These are phyloP conservation scores for Drosophila buzzatii DNA, from an alignment of 2,888 invertebrate species.

Conservation along the genomic window DNA sequence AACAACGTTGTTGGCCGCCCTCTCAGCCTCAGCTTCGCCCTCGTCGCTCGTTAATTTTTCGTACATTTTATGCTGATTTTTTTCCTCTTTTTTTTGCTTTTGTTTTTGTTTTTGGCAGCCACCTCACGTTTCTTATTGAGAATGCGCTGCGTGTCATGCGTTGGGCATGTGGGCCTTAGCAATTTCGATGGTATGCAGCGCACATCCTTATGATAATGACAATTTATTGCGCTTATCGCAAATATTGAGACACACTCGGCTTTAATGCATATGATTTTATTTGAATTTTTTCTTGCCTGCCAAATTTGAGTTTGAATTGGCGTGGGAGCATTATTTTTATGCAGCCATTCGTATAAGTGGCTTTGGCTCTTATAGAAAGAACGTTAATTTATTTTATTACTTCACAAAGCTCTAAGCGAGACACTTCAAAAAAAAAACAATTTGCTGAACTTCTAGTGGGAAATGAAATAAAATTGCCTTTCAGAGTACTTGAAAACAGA, in stretches of 20 bases:
- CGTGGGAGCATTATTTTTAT: too few species aligned
- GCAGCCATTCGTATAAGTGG: background rate
- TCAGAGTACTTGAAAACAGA: background rate
- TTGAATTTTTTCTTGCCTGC: background rate
- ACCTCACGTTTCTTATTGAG: slow-evolving; percentile 38
- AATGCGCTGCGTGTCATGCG: slow-evolving; percentile 40
- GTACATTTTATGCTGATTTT: slow-evolving; percentile 75
- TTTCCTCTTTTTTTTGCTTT: slow-evolving; percentile 26
- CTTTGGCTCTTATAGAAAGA: background rate
- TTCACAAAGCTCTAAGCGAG: background rate
- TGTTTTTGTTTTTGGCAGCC: slow-evolving; percentile 51
- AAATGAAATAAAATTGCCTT: background rate
- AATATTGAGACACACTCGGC: background rate
- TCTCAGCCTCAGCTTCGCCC: slow-evolving; percentile 18
- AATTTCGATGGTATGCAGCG: slow-evolving; percentile 8
- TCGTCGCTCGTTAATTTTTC: slow-evolving; percentile 73
- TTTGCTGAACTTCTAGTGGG: background rate
- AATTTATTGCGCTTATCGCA: slow-evolving; percentile 5
- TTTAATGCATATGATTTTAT: background rate
- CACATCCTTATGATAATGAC: background rate
- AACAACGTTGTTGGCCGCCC: background rate
- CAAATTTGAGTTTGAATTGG: background rate
- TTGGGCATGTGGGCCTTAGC: slow-evolving; percentile 38
- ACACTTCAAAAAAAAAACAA: background rate
- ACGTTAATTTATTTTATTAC: background rate